Conservation (phyloP, 37 sponge, comb jelly and placozoan species). For the Bolinopsis microptera region DNA sequence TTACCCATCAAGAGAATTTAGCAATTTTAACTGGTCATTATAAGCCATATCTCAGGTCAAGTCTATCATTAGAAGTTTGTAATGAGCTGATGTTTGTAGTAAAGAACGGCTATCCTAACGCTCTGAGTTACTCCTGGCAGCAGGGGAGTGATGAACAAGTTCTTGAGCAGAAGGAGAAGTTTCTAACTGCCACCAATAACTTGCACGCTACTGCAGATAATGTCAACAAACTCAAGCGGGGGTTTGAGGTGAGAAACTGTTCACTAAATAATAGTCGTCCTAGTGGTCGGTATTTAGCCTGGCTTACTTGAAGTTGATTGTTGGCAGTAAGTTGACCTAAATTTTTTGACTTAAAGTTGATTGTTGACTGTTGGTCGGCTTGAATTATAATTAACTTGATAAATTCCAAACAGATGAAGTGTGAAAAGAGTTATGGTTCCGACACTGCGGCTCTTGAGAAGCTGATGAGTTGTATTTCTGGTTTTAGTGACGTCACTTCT, state of each 20-base stretch:
- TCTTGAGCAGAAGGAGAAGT: slow-evolving; percentile 1
- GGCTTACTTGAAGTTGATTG: no score
- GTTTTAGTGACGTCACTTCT: neutral
- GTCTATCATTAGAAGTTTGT: slow-evolving; percentile 41
- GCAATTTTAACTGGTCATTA: no score
- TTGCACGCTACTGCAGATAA: neutral
- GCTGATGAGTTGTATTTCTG: neutral
- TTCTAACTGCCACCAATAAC: slow-evolving; percentile 26
- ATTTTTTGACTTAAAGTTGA: no score
- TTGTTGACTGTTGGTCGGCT: no score
- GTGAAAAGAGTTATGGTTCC: slow-evolving; percentile 25
- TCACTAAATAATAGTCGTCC: no score
- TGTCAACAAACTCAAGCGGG: slow-evolving; percentile 8
- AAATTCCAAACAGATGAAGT: slow-evolving; percentile 21
- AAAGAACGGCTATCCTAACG: slow-evolving; percentile 30
- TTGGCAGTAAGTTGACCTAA: no score
- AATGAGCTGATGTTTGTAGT: neutral
- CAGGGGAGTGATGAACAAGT: slow-evolving; percentile 58
- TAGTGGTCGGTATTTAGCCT: no score
- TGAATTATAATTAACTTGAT: no score
- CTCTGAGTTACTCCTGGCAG: slow-evolving; percentile 44
- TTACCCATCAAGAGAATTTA: no score
- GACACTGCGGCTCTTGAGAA: neutral
- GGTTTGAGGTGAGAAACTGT: slow-evolving; percentile 46
- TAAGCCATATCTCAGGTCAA: slow-evolving; percentile 22